A percentile compares a stretch with the other conserved stretches of the same genome.
Evolutionary conservation across 2,888 invertebrate genomes (phyloP).

Genomic region (Chalcis sispes): DNA sequence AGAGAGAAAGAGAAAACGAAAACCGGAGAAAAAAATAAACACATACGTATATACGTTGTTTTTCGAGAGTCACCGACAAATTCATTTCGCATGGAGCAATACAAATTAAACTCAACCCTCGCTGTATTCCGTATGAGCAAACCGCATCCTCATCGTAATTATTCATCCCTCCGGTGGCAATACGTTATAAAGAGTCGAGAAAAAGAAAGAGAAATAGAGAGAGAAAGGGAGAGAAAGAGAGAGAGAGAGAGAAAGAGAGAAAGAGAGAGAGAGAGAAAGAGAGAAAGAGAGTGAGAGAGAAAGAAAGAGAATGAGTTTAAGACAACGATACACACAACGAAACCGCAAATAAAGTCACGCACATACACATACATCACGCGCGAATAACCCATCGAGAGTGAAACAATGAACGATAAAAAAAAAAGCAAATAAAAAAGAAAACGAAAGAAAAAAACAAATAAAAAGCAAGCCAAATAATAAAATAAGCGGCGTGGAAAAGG

Average conservation of each 20-base stretch:
- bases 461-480: slow-evolving; percentile 2
- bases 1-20: too few relatives aligned
- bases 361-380: too few relatives aligned
- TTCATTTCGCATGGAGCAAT: slow-evolving; percentile 12
- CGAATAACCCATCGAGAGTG: too few relatives aligned
- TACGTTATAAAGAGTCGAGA: background rate
- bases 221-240: background rate
- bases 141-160: background rate
- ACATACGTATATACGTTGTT: too few relatives aligned
- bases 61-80: slow-evolving; percentile 12
- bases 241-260: background rate
- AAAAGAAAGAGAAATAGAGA: slow-evolving; percentile 9
- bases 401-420: too few relatives aligned
- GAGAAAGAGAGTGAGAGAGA: too few relatives aligned
- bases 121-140: background rate
- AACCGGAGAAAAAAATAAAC: too few relatives aligned
- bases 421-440: background rate
- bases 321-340: too few relatives aligned
- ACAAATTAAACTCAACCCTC: slow-evolving; percentile 12
- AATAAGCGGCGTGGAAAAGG: slow-evolving; percentile 12
- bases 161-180: background rate
- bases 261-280: slow-evolving; percentile 7
- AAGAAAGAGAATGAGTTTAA: too few relatives aligned
- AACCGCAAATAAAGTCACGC: too few relatives aligned
- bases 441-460: slow-evolving; percentile 9